These are phyloP conservation scores for Cheilosia vernalis DNA, from an alignment of 2,888 invertebrate species.

Conservation along the genomic window DNA sequence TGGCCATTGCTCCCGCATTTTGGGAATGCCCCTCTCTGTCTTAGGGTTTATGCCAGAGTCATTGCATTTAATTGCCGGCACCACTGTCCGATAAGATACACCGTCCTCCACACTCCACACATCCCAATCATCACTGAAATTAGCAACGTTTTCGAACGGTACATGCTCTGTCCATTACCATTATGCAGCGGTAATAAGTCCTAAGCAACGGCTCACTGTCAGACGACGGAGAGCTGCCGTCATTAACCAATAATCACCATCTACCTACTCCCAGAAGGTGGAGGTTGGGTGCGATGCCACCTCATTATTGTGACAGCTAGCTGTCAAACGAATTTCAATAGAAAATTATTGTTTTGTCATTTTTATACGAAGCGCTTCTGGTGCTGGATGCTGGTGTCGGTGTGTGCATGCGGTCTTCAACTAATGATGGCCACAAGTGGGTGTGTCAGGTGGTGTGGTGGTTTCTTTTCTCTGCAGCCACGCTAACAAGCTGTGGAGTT, in stretches of 20 bases:
- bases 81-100: conserved; percentile 45
- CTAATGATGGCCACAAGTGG: conserved; percentile 64
- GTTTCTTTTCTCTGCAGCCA: conserved; percentile 34
- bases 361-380: conserved; percentile 35
- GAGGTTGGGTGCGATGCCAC: conserved; percentile 27
- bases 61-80: conserved; percentile 70
- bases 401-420: not conserved
- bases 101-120: conserved; percentile 33
- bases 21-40: not conserved
- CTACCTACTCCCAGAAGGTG: not conserved
- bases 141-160: conserved; percentile 60
- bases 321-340: conserved; percentile 71
- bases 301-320: conserved; percentile 73
- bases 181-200: conserved; percentile 52
- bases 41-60: conserved; percentile 52
- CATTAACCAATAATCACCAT: conserved; percentile 35
- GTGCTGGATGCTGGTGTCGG: not conserved
- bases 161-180: conserved; percentile 54
- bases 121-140: conserved; percentile 52
- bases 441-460: conserved; percentile 54
- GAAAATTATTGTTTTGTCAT: conserved; percentile 71
- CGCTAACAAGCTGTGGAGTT: conserved; percentile 40
- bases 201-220: conserved; percentile 7
- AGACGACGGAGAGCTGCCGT: conserved; percentile 13
- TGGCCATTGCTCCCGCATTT: conserved; percentile 38